Evolutionary conservation across 2,888 invertebrate genomes (phyloP).

Genomic region (Proisotoma minuta): DNA sequence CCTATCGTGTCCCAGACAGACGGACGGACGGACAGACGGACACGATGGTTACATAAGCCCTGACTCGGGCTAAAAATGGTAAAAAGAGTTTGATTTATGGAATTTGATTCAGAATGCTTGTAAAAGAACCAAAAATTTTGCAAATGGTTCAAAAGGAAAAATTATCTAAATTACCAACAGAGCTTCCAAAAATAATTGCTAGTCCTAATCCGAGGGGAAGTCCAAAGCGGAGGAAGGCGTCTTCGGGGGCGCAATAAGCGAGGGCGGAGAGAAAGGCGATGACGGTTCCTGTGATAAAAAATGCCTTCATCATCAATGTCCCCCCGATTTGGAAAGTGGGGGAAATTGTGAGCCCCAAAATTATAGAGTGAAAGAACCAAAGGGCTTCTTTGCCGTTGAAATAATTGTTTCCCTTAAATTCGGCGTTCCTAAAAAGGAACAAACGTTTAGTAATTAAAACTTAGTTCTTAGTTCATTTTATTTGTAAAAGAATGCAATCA

Average conservation of each 20-base stretch:
- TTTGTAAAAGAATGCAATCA: too few relatives aligned
- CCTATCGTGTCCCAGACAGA: too few relatives aligned
- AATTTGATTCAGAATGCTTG: too few relatives aligned
- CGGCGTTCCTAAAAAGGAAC: not conserved
- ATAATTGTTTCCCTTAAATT: not conserved
- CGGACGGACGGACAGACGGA: too few relatives aligned
- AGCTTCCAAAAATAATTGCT: not conserved
- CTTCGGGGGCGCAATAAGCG: constrained; percentile 1
- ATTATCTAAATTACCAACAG: too few relatives aligned
- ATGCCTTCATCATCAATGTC: not conserved
- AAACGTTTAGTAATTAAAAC: too few relatives aligned
- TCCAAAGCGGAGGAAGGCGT: not conserved
- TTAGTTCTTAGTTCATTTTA: too few relatives aligned
- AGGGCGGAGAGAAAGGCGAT: not conserved
- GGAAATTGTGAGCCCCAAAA: not conserved
- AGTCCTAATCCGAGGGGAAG: not conserved
- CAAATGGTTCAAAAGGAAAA: too few relatives aligned
- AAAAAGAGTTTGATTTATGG: too few relatives aligned
- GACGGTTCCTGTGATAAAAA: not conserved
- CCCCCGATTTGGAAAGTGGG: not conserved
- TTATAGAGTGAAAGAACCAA: not conserved
- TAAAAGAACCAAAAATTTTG: too few relatives aligned
- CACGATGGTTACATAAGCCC: too few relatives aligned
- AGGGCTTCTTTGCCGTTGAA: not conserved
- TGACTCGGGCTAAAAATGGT: too few relatives aligned